Conservation (phyloP, 2,797 vertebrate genomes). For the Coranthus polyacanthus region DNA sequence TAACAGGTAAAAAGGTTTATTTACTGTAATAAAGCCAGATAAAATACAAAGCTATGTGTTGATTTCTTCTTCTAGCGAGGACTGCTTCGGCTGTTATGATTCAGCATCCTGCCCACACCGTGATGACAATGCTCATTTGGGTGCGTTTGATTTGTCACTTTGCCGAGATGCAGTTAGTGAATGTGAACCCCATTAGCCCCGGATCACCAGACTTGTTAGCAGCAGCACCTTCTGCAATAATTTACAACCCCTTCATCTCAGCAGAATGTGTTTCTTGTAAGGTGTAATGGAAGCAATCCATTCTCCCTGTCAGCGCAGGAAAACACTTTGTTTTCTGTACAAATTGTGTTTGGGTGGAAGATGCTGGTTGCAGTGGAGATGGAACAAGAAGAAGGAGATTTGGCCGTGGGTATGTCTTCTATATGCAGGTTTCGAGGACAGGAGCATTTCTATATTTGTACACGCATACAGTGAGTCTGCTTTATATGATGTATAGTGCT, state of each 20-base stretch:
- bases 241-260: constrained; percentile 93
- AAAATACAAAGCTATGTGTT: not conserved
- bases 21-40: not conserved
- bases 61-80: not conserved
- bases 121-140: constrained; percentile 59
- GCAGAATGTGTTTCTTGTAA: constrained; percentile 97
- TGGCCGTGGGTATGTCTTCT: constrained; percentile 20
- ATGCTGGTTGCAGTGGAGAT: constrained; percentile 33
- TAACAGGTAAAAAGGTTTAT: not conserved
- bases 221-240: constrained; percentile 88
- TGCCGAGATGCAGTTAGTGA: constrained; percentile 86
- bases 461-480: constrained; percentile 1
- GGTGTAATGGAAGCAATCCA: constrained; percentile 96
- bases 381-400: constrained; percentile 6
- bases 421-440: constrained; percentile 32
- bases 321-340: constrained; percentile 87
- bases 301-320: constrained; percentile 90
- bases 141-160: constrained; percentile 86
- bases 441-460: constrained; percentile 33
- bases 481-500: not conserved
- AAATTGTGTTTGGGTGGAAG: constrained; percentile 68
- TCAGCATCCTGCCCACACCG: constrained; percentile 5
- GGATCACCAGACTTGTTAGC: constrained; percentile 97
- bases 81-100: constrained; percentile 10
- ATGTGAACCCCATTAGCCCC: constrained; percentile 95